Base-by-base conservation (phyloP, 2,888 invertebrate genomes). In the Leptarthrus brevirostris region DNA sequence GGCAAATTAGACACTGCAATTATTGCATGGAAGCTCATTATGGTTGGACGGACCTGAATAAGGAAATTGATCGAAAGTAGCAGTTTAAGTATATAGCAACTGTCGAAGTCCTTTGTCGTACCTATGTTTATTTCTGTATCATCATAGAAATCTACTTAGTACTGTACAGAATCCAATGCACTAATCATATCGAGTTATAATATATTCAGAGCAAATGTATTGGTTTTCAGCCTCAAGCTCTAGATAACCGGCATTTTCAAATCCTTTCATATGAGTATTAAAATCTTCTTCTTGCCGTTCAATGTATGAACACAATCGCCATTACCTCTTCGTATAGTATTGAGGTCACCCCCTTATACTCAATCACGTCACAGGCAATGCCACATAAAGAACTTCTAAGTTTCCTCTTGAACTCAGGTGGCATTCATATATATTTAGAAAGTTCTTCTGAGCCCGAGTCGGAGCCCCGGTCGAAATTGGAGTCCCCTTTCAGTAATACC, bases 381-480 rank as follows among this genome's bases (percentile, higher is more conserved):
- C 44, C 44, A 44, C 44, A 44, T 44, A 44, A 44, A 44, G 44
- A 44, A 44, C 44, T 44, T 44, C 44, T 44, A 44, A 44, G 44
- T 44, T 44, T 44, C 44, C 44, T 44, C 44, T 44, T 44, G 44
- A 44, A 44, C 44, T 44, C 44, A 44, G 44, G 44, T 44, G 44
- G 44, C 44, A 44, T 44, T 44, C 44, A 44, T 44, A 44, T 44
- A 44, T 44, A 8, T 44, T 44, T 44, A 44, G 44, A 44, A 44
- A 44, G 44, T 44, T 44, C 44, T 44, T 4, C 12, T n/a, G n/a
- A n/a, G n/a, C n/a, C n/a, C n/a, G n/a, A 44, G 16, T 14, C n/a
- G 44, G 8, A 44, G 12, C n/a, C n/a, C n/a, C n/a, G n/a, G n/a
- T n/a, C n/a, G n/a, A n/a, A n/a, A n/a, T n/a, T n/a, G n/a, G n/a